Evolutionary conservation across 2,888 invertebrate species (phyloP).

Genomic region (Prosapia bicincta): DNA sequence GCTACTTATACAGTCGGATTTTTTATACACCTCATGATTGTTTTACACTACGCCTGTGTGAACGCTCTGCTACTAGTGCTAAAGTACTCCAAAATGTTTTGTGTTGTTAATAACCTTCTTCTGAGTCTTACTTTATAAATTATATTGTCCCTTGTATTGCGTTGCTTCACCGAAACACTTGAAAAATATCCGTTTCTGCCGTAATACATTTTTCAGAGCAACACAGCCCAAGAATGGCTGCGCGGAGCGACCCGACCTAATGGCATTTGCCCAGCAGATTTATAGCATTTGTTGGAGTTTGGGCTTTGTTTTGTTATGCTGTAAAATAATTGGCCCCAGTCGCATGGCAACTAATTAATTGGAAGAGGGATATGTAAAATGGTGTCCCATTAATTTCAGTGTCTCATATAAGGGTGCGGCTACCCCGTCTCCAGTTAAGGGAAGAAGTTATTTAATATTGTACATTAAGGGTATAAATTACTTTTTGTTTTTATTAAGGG

Average conservation of each 20-base stretch:
- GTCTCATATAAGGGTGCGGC: conserved; percentile 2
- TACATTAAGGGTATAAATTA: conserved; percentile 21
- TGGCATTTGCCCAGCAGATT: not conserved
- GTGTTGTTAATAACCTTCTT: too few species aligned
- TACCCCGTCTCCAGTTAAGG: not conserved
- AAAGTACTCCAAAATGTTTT: too few species aligned
- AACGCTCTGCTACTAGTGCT: too few species aligned
- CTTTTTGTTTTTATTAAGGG: conserved; percentile 14
- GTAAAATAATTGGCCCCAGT: conserved; percentile 2
- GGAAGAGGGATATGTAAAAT: conserved; percentile 2
- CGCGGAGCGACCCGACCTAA: not conserved
- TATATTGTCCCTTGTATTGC: too few species aligned
- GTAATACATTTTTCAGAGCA: too few species aligned
- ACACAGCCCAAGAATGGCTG: too few species aligned
- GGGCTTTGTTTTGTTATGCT: not conserved
- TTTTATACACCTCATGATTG: too few species aligned
- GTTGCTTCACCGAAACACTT: too few species aligned
- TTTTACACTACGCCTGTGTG: too few species aligned
- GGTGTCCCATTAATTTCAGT: not conserved
- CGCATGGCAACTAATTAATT: not conserved
- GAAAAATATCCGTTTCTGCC: too few species aligned
- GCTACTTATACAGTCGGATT: too few species aligned
- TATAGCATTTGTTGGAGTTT: not conserved
- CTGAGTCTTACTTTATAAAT: too few species aligned
- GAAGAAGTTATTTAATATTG: conserved; percentile 19